Evolutionary conservation across 2,113 vertebrate species (phyloP).

Genomic region (Oreochromis tanganicae): DNA sequence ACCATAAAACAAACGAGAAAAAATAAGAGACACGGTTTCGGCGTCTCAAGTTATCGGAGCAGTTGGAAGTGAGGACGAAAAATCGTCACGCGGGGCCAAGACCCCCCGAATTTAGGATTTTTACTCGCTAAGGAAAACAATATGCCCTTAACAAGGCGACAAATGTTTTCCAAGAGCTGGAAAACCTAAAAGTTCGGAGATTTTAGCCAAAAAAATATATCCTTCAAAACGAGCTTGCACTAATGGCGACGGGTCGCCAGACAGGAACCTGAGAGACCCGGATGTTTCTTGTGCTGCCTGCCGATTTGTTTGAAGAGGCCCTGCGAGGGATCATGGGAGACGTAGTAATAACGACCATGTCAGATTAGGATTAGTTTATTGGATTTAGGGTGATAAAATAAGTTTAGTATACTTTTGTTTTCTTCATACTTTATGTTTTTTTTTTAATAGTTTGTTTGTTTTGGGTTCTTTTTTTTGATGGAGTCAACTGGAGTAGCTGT

Average conservation of each 20-base stretch:
- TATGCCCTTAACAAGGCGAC: conserved; percentile 37
- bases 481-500: background rate
- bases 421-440: background rate
- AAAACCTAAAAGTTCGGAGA: conserved; percentile 34
- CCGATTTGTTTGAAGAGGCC: background rate
- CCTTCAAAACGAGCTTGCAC: conserved; percentile 1
- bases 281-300: conserved; percentile 63
- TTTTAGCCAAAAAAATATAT: conserved; percentile 16
- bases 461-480: background rate
- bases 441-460: background rate
- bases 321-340: conserved; percentile 35
- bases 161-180: conserved; percentile 50
- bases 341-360: conserved; percentile 11
- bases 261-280: conserved; percentile 71
- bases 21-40: conserved; percentile 71
- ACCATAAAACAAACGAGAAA: conserved; percentile 64
- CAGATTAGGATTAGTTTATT: background rate
- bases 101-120: conserved; percentile 41
- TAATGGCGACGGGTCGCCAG: conserved; percentile 87
- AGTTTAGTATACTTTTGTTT: background rate
- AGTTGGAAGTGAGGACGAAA: conserved; percentile 32
- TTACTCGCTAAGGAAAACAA: conserved; percentile 36
- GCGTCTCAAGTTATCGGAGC: conserved; percentile 66
- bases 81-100: conserved; percentile 64
- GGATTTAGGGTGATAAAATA: background rate